Conservation (phyloP, 2,888 invertebrate species). For the Diarsia rubi region DNA sequence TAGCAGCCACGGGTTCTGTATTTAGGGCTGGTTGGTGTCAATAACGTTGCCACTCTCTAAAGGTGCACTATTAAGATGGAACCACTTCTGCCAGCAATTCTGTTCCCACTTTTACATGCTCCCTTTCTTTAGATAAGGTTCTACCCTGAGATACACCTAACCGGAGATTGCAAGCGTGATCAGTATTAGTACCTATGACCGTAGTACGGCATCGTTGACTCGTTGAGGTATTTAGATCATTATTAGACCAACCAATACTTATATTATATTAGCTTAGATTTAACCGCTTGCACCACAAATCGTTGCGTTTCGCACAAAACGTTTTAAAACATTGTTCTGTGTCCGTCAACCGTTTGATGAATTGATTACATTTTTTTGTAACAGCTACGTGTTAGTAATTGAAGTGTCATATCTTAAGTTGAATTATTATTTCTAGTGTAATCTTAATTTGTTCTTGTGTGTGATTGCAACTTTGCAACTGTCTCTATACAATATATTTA, state of each 20-base stretch:
- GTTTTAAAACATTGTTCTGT: background rate
- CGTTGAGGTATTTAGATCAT: too few species aligned
- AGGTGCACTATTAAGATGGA: background rate
- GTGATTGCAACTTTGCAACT: background rate
- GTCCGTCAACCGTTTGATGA: background rate
- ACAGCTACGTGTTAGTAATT: background rate
- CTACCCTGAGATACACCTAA: background rate
- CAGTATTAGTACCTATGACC: too few species aligned
- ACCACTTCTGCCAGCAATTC: background rate
- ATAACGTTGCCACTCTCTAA: background rate
- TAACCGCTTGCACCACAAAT: background rate
- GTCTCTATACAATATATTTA: too few species aligned
- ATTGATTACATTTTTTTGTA: conserved; percentile 1
- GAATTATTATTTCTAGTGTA: background rate
- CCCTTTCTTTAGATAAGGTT: background rate
- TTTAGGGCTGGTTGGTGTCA: background rate
- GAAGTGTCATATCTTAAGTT: background rate
- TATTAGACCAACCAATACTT: too few species aligned
- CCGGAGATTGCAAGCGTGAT: background rate
- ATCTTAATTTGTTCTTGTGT: background rate
- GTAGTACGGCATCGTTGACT: background rate
- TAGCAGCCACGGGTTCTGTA: background rate
- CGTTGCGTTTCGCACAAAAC: background rate
- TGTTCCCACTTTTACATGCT: background rate
- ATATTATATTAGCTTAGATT: background rate